Base-by-base conservation (phyloP, 2,888 invertebrate species). In the Watsonalla cultraria region DNA sequence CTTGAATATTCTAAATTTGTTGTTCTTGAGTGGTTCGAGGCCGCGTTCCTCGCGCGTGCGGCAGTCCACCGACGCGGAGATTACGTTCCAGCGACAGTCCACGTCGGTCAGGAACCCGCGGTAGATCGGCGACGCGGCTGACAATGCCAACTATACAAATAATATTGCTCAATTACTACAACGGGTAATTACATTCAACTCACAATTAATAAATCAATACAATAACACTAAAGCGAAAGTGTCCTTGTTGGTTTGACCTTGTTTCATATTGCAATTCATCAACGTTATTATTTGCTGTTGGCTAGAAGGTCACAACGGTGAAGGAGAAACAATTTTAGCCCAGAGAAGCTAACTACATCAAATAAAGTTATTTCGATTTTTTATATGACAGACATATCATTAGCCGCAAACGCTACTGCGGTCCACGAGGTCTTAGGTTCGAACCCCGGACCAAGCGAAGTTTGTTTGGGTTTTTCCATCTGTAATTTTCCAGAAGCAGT, bases 21-120 rank as follows among this genome's bases (percentile, higher is more conserved):
- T 94, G 51, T 94, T 89, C 52, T 92, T 92, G 11, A 96, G 86
- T 6, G 95, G 95, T 69, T 93, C 87, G 42, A 96, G 79, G 14
- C 98, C 98, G 59, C 97, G 93, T 82, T 99, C 99, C 81, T 98
- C 98, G 56, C 93, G 92, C 5, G 98, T 98, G 61, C 99, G 93
- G 78, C 98, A 98, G 88, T 99, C 99, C 34, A 99, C 99, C 1
- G 98, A 98, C 45, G 95, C 96, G 7, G 98, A 95, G 76, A 99
- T 99, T 54, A 99, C 96, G 81, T 97, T 96, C 99, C 99, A 99
- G 57, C 99, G 95, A 73, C 98, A 98, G 86, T 99, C 99, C 47
- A 97, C 96, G 78, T 99, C 99, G 0, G 98, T 96, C 57, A 99
- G 84, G 83, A 95, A 96, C 11, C 99, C 99, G 55, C 99, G 94